These are phyloP conservation scores for Saccopteryx leptura DNA, from an alignment of 2,113 vertebrate species.

Conservation along the genomic window DNA sequence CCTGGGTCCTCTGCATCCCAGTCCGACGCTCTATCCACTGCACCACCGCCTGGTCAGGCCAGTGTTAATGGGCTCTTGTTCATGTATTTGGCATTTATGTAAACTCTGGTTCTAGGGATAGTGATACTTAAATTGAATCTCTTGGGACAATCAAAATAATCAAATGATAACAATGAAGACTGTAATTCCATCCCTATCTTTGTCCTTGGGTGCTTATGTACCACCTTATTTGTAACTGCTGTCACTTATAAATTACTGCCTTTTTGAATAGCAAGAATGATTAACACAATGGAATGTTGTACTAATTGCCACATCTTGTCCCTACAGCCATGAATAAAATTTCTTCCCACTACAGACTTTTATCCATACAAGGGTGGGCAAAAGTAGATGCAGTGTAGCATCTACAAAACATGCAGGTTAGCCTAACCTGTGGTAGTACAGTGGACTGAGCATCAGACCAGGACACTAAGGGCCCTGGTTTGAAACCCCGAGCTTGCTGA, in stretches of 20 bases:
- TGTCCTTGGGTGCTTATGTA: not conserved
- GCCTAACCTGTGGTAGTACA: no score
- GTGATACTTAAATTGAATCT: not conserved
- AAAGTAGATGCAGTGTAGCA: not conserved
- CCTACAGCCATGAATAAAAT: constrained; percentile 51
- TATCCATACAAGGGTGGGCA: not conserved
- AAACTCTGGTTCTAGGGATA: constrained; percentile 24
- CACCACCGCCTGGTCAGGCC: no score
- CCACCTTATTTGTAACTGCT: constrained; percentile 28
- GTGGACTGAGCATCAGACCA: no score
- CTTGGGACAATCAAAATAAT: constrained; percentile 4
- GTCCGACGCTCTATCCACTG: no score
- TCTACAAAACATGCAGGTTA: not conserved
- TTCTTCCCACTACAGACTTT: not conserved
- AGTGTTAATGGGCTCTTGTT: constrained; percentile 3
- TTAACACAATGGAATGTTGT: constrained; percentile 9
- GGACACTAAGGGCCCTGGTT: no score
- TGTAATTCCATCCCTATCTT: not conserved
- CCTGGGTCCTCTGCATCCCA: no score
- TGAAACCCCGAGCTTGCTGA: no score
- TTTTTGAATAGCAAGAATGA: constrained; percentile 49
- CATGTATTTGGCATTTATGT: not conserved
- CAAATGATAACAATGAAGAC: constrained; percentile 8
- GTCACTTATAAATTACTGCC: constrained; percentile 12
- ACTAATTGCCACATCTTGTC: constrained; percentile 68